phyloP scores from a whole-genome alignment of 2,888 invertebrate species.

The Diaphora mendica region DNA sequence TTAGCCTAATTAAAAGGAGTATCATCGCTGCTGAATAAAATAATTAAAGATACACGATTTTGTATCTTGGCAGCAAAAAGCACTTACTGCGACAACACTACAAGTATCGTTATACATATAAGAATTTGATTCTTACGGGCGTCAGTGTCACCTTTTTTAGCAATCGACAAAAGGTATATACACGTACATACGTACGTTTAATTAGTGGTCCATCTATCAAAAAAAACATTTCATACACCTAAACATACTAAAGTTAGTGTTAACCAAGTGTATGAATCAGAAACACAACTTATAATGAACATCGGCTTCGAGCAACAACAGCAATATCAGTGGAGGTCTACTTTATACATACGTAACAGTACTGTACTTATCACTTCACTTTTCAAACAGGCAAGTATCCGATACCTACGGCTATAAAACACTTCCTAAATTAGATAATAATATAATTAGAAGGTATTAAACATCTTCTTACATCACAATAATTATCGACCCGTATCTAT shows the following conservation, averaged over 20 bases:
- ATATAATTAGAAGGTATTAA: slow-evolving; percentile 30
- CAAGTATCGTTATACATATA: slow-evolving; percentile 21
- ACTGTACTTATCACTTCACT: slow-evolving; percentile 8
- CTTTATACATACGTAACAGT: slow-evolving; percentile 12
- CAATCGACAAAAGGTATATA: slow-evolving; percentile 25
- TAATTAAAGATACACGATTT: slow-evolving; percentile 24
- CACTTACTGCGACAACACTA: slow-evolving; percentile 22
- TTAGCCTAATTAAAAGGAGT: slow-evolving; percentile 42
- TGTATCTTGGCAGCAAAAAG: slow-evolving; percentile 27
- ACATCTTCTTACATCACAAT: slow-evolving; percentile 41
- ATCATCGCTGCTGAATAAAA: slow-evolving; percentile 20
- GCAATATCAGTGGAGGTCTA: slow-evolving; percentile 19
- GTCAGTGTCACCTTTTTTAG: slow-evolving; percentile 23
- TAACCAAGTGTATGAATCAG: slow-evolving; percentile 37
- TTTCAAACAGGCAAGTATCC: slow-evolving; percentile 4
- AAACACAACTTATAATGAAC: slow-evolving; percentile 37
- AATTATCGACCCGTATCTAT: slow-evolving; percentile 37
- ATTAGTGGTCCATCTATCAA: too few relatives aligned
- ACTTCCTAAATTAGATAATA: slow-evolving; percentile 36
- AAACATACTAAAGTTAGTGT: slow-evolving; percentile 37
- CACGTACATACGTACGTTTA: too few relatives aligned
- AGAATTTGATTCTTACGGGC: slow-evolving; percentile 12
- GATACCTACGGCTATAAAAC: slow-evolving; percentile 13
- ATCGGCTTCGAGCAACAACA: slow-evolving; percentile 9
- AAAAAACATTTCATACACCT: slow-evolving; percentile 32